A percentile compares a stretch with the other conserved stretches of the same genome.
Conservation (phyloP, 1,140 invertebrate genomes). For the Saccostrea cuccullata region DNA sequence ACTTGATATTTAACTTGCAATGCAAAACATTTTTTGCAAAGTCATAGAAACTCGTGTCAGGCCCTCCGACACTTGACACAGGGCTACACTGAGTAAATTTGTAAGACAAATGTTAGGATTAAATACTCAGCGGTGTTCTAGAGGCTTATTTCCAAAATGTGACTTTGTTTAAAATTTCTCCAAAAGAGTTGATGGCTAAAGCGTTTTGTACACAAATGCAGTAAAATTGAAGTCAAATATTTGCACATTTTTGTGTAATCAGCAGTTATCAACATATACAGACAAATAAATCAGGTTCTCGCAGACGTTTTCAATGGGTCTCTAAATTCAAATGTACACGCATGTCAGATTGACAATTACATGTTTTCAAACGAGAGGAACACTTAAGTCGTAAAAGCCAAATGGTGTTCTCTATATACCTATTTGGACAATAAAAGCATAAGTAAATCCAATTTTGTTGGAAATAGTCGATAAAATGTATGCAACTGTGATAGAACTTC, state of each 20-base stretch:
- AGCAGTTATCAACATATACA: background rate
- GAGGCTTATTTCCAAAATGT: background rate
- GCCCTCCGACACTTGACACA: background rate
- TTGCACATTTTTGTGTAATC: slow-evolving; percentile 14
- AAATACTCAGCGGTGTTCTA: slow-evolving; percentile 11
- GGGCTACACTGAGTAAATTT: background rate
- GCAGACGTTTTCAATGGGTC: background rate
- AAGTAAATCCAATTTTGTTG: background rate
- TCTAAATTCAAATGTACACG: background rate
- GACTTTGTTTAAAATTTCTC: slow-evolving; percentile 16
- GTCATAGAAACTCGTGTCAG: background rate
- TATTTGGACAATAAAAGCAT: background rate
- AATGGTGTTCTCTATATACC: background rate
- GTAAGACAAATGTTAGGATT: background rate
- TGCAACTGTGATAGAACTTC: background rate
- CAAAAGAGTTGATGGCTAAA: background rate
- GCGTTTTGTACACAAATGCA: background rate
- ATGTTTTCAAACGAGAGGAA: background rate
- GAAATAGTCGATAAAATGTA: background rate
- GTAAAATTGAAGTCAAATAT: slow-evolving; percentile 30
- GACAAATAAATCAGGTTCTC: background rate
- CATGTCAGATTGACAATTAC: background rate
- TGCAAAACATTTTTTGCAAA: background rate
- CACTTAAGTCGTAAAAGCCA: background rate
- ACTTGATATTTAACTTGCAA: background rate